Evolutionary conservation across 2,113 vertebrate species (phyloP).

Genomic region (Gasterosteus nipponicus): DNA sequence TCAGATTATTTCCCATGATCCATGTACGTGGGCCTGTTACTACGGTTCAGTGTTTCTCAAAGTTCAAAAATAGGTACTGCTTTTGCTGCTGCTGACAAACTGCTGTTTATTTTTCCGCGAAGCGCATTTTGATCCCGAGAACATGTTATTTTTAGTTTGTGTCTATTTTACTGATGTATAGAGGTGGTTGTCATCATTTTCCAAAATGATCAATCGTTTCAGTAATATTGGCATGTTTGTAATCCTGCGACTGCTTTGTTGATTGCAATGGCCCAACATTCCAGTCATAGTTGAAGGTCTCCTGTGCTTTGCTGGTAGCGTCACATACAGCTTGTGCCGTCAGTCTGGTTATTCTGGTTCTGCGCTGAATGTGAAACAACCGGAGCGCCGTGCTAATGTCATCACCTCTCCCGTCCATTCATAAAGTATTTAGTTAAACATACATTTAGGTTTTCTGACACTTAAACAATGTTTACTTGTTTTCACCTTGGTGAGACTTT

Average conservation of each 20-base stretch:
- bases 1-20: slow-evolving; percentile 21
- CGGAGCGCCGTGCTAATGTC: slow-evolving; percentile 11
- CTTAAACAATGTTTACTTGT: slow-evolving; percentile 31
- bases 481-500: slow-evolving; percentile 41
- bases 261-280: slow-evolving; percentile 51
- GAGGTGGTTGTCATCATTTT: slow-evolving; percentile 21
- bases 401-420: slow-evolving; percentile 23
- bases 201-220: slow-evolving; percentile 22
- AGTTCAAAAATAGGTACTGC: slow-evolving; percentile 23
- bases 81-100: slow-evolving; percentile 33
- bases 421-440: slow-evolving; percentile 33
- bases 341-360: slow-evolving; percentile 30
- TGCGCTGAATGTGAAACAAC: slow-evolving; percentile 53
- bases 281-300: slow-evolving; percentile 33
- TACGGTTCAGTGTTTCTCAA: slow-evolving; percentile 8
- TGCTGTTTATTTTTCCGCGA: slow-evolving; percentile 40
- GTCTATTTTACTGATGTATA: slow-evolving; percentile 21
- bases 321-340: slow-evolving; percentile 22
- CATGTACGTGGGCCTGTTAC: slow-evolving; percentile 14
- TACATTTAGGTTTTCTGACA: slow-evolving; percentile 35
- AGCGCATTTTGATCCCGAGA: not conserved
- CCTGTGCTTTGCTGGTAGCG: slow-evolving; percentile 34
- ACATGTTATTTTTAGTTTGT: not conserved
- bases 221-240: slow-evolving; percentile 30
- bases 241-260: slow-evolving; percentile 35